phyloP scores from a whole-genome alignment of 2,888 invertebrate species.

The Caenorhabditis becei region DNA sequence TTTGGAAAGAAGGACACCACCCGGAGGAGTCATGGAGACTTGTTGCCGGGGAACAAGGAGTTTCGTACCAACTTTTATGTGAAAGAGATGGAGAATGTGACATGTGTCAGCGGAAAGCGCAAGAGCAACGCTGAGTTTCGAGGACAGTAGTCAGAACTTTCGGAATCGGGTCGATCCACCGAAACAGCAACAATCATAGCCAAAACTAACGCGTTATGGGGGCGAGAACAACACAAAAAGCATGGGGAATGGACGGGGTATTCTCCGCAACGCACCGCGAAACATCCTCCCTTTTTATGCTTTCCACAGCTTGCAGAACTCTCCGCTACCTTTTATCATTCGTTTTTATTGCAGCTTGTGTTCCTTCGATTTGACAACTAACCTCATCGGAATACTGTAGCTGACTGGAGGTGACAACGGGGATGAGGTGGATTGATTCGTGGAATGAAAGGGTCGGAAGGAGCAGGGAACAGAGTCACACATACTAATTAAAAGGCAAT shows the following conservation, averaged over 20 bases:
- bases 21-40: too few species aligned
- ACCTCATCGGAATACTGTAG: neutral
- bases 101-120: too few species aligned
- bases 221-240: neutral
- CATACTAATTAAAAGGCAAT: constrained; percentile 34
- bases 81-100: too few species aligned
- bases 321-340: neutral
- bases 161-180: too few species aligned
- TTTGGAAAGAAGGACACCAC: too few species aligned
- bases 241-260: neutral
- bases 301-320: too few species aligned
- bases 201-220: neutral
- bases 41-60: too few species aligned
- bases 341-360: neutral
- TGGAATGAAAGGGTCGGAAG: constrained; percentile 5
- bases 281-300: neutral
- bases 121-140: too few species aligned
- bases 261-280: constrained; percentile 4
- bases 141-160: too few species aligned
- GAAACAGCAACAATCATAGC: neutral
- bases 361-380: neutral
- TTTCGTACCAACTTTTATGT: too few species aligned
- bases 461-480: constrained; percentile 10
- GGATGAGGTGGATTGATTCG: constrained; percentile 28
- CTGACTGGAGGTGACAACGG: neutral